Conservation (phyloP, 2,888 invertebrate genomes). For the Sarcophaga carnaria region DNA sequence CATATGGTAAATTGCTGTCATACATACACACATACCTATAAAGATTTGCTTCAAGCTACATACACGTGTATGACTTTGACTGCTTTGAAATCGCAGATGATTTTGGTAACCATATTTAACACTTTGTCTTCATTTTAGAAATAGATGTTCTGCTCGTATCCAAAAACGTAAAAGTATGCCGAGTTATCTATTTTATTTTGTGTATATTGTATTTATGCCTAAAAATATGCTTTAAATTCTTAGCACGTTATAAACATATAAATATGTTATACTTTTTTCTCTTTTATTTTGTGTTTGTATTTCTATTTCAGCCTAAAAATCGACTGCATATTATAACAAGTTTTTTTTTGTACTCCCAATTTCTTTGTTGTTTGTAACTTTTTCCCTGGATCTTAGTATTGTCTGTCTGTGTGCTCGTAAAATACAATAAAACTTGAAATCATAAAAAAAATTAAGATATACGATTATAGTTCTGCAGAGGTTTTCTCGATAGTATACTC, state of each 20-base stretch:
- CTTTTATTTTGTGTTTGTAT: neutral
- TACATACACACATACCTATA: constrained; percentile 13
- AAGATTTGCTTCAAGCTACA: constrained; percentile 22
- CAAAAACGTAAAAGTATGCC: constrained; percentile 11
- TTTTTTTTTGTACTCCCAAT: neutral
- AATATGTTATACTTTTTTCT: constrained; percentile 45
- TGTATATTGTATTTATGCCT: constrained; percentile 48
- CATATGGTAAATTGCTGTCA: constrained; percentile 64
- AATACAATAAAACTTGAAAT: constrained; percentile 66
- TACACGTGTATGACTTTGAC: constrained; percentile 6
- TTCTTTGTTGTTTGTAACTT: neutral
- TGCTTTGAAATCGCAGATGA: constrained; percentile 32
- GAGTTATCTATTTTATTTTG: constrained; percentile 59
- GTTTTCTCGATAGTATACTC: neutral
- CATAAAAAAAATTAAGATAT: constrained; percentile 64
- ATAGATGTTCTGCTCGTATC: neutral
- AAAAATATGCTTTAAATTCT: constrained; percentile 65
- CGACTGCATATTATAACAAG: constrained; percentile 23
- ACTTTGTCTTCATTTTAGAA: constrained; percentile 53
- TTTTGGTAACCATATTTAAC: constrained; percentile 50
- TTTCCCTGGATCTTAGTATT: neutral
- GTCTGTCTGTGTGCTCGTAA: constrained; percentile 31
- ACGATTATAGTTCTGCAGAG: constrained; percentile 63
- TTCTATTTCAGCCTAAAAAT: neutral
- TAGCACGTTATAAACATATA: constrained; percentile 65